These are phyloP conservation scores for Trididemnum miniatum DNA, from an alignment of 23 tunicate species.

Conservation along the genomic window DNA sequence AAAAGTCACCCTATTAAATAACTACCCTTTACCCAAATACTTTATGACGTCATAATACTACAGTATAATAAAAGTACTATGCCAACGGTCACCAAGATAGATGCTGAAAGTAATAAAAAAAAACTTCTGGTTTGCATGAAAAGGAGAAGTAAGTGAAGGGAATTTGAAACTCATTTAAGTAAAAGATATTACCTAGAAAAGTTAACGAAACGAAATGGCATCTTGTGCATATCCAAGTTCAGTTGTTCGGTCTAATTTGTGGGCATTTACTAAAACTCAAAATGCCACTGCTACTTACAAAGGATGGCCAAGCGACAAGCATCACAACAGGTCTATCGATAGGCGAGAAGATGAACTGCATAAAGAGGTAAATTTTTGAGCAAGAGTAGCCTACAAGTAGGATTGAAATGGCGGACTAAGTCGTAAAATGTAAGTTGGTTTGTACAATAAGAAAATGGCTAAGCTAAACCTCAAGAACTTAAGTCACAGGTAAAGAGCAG, in stretches of 20 bases:
- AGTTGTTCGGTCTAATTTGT: neutral
- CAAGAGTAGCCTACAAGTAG: neutral
- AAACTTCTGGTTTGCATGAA: neutral
- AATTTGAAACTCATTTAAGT: no score
- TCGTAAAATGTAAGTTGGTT: no score
- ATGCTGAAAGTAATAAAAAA: conserved; percentile 10
- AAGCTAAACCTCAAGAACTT: no score
- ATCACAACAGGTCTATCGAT: neutral
- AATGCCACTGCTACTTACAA: neutral
- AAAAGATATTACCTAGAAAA: no score
- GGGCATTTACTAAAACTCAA: conserved; percentile 6
- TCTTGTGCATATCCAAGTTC: conserved; percentile 38
- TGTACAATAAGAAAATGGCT: no score
- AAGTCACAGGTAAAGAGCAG: no score
- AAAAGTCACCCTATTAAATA: no score
- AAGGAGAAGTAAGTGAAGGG: neutral
- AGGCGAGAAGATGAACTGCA: neutral
- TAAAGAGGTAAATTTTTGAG: conserved; percentile 11
- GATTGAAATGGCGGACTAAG: no score
- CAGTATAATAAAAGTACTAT: conserved; percentile 3
- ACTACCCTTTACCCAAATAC: no score
- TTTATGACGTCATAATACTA: conserved; percentile 16
- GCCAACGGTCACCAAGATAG: conserved; percentile 43
- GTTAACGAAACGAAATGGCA: conserved; percentile 25
- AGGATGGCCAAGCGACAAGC: conserved; percentile 11